Conservation (phyloP, 1,140 invertebrate genomes). For the Vollenhovia emeryi region DNA sequence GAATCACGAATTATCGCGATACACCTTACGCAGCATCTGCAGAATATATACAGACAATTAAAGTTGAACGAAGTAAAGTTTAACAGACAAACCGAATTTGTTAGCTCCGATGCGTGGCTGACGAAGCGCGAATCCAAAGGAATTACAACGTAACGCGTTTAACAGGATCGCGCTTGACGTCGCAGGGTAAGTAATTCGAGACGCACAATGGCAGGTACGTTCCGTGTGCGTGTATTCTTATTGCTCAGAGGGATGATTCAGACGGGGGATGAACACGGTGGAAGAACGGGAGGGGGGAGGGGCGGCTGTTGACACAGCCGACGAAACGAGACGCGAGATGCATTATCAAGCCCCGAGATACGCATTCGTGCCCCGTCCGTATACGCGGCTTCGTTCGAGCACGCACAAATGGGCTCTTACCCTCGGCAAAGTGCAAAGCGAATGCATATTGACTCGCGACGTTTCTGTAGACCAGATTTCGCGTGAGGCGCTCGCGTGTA, state of each 20-base stretch:
- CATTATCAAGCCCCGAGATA: slow-evolving; percentile 43
- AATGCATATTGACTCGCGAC: slow-evolving; percentile 47
- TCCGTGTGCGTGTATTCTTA: slow-evolving; percentile 23
- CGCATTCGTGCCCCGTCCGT: not conserved
- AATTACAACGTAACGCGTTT: not conserved
- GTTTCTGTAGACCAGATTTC: slow-evolving; percentile 43
- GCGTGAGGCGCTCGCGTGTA: not conserved
- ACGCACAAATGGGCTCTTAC: slow-evolving; percentile 50
- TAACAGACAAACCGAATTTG: not conserved
- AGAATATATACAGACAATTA: not conserved
- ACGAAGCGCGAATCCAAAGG: not conserved
- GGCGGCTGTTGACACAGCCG: slow-evolving; percentile 33
- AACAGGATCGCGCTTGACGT: not conserved
- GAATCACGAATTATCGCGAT: not conserved
- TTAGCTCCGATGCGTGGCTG: not conserved
- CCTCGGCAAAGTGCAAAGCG: slow-evolving; percentile 38
- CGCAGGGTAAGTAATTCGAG: slow-evolving; percentile 4
- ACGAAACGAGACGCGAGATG: slow-evolving; percentile 46
- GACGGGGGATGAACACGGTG: not conserved
- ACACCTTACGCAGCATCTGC: not conserved
- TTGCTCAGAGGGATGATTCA: slow-evolving; percentile 42
- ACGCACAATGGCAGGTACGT: slow-evolving; percentile 4
- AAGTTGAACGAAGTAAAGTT: too few species aligned
- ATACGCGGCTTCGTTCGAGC: slow-evolving; percentile 10
- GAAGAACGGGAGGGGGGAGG: not conserved